Base-by-base conservation (phyloP, 35 echinoderm and acorn worm genomes). In the Acanthaster planci region DNA sequence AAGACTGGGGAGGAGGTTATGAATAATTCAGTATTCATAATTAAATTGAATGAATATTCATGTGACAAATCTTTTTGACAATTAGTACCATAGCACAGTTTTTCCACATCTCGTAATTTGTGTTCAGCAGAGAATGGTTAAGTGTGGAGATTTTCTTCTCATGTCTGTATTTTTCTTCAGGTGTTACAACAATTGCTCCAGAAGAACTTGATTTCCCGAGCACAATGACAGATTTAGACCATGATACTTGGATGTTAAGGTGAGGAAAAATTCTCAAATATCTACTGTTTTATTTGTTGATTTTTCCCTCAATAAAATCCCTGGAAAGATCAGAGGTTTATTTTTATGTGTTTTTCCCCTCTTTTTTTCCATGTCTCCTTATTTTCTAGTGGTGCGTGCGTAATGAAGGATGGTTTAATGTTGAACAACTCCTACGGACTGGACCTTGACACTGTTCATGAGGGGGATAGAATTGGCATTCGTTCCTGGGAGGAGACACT, bases 181-280 rank as follows among this genome's bases (percentile, higher is more conserved):
- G 95, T 85, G 91, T 97, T 19, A 97, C 95, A 17, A 86, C 44
- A 27, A 90, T 81, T 26, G 54, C 75, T 34, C 95, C 95, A 67
- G 90, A 93, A 31, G 95, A 97, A 22, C 68, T 97, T 36, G 91
- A 93, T 12, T 92, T 93, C 55, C 95, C 95, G 0, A 93, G 90
- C 50, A 93, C 95, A 17, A 90, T 97, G 87, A 97, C 95, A 19
- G 95, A 97, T 67, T 39, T 97, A 0, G 83, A 84, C n/a, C 67
- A 88, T 40, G 77, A 93, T 56, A 97, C 95, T 36, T 97, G 95
- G 95, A 93, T 97, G 81, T 83, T 97, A 5, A 97, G 91, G 95
- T 97, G 60, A 83, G 50, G 56, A 32, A 47, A 47, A 47, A 47
- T 47, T 47, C 12, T 47, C 12, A 47, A 6, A 47, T 6, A 47